phyloP scores from a whole-genome alignment of 2,888 invertebrate species.

The Allacma fusca region DNA sequence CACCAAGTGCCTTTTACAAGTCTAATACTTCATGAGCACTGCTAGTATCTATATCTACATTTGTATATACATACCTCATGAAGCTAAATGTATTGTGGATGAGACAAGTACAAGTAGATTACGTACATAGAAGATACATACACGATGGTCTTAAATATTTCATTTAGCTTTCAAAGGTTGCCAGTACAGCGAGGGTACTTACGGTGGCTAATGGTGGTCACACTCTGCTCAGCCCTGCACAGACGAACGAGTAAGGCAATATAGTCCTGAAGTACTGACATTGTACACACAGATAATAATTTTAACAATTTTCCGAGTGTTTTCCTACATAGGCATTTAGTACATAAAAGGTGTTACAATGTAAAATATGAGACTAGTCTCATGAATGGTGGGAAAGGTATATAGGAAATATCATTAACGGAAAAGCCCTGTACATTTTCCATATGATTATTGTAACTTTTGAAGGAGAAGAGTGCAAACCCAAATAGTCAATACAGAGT shows the following conservation, averaged over 20 bases:
- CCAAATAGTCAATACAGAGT: conserved; percentile 32
- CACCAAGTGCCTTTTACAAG: too few species aligned
- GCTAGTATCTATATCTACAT: background rate
- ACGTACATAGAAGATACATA: too few species aligned
- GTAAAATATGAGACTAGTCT: conserved; percentile 7
- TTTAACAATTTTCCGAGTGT: conserved; percentile 28
- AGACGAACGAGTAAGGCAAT: background rate
- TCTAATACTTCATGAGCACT: background rate
- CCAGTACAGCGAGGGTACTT: background rate
- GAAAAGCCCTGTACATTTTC: background rate
- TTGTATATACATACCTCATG: background rate
- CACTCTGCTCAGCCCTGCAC: background rate
- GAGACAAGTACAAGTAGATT: too few species aligned
- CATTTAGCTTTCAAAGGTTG: background rate
- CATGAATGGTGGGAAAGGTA: background rate
- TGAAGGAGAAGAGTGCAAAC: background rate
- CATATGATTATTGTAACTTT: background rate
- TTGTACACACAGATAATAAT: background rate
- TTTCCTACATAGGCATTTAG: conserved; percentile 1
- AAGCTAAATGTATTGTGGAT: too few species aligned
- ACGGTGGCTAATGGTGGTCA: background rate
- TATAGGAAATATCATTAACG: conserved; percentile 11
- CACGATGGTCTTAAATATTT: background rate
- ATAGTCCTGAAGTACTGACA: background rate
- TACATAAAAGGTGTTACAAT: conserved; percentile 8